Evolutionary conservation across 1,140 invertebrate genomes (phyloP).

Genomic region (Drosophila carrolli): DNA sequence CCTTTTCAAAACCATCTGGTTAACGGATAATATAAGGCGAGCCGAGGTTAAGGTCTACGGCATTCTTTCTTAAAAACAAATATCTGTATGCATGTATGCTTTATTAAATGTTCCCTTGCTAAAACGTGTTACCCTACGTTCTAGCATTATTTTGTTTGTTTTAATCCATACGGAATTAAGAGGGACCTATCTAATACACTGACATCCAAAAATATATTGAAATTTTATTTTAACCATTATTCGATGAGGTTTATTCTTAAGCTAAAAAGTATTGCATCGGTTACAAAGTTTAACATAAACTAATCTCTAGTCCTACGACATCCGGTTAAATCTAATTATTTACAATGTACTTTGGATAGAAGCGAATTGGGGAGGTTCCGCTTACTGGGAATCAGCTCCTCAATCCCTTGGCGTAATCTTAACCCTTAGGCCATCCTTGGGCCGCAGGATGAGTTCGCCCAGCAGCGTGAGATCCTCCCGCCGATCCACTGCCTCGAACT

Average conservation of each 20-base stretch:
- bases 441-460: conserved; percentile 87
- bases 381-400: conserved; percentile 2
- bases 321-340: conserved; percentile 51
- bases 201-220: no score
- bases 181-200: no score
- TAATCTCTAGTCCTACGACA: conserved; percentile 26
- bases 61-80: background rate
- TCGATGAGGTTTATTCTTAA: conserved; percentile 46
- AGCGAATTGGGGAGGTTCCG: conserved; percentile 3
- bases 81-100: no score
- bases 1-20: conserved; percentile 2
- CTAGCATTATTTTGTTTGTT: no score
- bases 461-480: conserved; percentile 86
- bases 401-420: conserved; percentile 82
- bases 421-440: conserved; percentile 86
- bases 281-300: conserved; percentile 65
- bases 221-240: no score
- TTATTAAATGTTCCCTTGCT: no score
- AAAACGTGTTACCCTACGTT: no score
- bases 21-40: background rate
- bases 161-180: no score
- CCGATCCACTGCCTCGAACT: conserved; percentile 86
- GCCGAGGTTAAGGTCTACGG: background rate
- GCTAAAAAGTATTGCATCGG: conserved; percentile 19
- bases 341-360: conserved; percentile 75